Conservation (phyloP, 2,888 invertebrate genomes). For the Cheiracanthium punctorium region DNA sequence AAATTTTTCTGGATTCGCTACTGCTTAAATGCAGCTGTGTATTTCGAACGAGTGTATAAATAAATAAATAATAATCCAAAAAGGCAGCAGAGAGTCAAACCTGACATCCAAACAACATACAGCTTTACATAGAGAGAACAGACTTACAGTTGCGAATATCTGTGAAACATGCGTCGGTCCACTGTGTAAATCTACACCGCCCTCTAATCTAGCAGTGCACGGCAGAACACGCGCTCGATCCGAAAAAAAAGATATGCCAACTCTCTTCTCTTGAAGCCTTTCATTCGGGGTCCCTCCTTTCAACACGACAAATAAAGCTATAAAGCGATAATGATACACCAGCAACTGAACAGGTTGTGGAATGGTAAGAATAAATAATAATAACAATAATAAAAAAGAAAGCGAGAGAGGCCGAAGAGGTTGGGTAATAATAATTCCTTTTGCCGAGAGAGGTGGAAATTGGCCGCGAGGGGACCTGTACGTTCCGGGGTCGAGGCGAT, state of each 20-base stretch:
- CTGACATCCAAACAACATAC: too few relatives aligned
- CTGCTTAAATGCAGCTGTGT: too few relatives aligned
- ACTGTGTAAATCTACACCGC: background rate
- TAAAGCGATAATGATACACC: slow-evolving; percentile 60
- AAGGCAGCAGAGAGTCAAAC: too few relatives aligned
- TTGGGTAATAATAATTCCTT: slow-evolving; percentile 31
- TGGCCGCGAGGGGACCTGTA: slow-evolving; percentile 7
- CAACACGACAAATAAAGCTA: slow-evolving; percentile 67
- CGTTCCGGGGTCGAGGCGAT: slow-evolving; percentile 50
- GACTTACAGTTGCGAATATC: too few relatives aligned
- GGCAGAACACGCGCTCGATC: too few relatives aligned
- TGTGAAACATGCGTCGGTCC: too few relatives aligned
- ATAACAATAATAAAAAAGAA: slow-evolving; percentile 1
- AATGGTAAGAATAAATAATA: too few relatives aligned
- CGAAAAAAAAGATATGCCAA: too few relatives aligned
- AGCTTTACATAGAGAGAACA: too few relatives aligned
- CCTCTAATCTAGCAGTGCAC: background rate
- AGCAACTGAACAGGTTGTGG: slow-evolving; percentile 27
- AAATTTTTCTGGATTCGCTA: too few relatives aligned
- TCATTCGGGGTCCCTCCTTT: background rate
- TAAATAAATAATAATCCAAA: too few relatives aligned
- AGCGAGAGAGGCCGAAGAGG: slow-evolving; percentile 12
- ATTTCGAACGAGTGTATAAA: too few relatives aligned
- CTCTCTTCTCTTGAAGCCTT: slow-evolving; percentile 16
- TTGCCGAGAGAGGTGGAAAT: slow-evolving; percentile 49